phyloP scores from a whole-genome alignment of 2,113 vertebrate genomes.

The Cyphomyrus plagiostoma region DNA sequence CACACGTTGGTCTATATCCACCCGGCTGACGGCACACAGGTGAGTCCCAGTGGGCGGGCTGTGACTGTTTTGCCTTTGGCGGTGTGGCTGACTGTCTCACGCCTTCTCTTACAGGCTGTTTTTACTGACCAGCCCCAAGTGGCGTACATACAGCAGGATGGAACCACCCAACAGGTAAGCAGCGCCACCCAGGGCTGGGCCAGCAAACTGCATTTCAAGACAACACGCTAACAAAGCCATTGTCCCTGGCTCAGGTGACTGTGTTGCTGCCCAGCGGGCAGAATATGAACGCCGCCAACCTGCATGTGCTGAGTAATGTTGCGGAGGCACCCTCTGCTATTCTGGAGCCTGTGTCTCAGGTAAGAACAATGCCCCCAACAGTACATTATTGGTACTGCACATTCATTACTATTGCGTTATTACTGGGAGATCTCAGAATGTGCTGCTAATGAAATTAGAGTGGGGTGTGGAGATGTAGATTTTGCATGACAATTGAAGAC shows the following conservation, averaged over 20 bases:
- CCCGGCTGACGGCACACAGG: conserved; percentile 87
- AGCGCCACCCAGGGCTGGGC: not conserved
- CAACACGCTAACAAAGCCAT: not conserved
- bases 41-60: conserved; percentile 31
- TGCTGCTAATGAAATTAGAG: not conserved
- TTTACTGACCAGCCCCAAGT: conserved; percentile 95
- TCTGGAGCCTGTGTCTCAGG: conserved; percentile 73
- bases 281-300: conserved; percentile 74
- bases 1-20: conserved; percentile 97
- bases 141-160: conserved; percentile 93
- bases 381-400: not conserved
- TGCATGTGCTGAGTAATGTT: conserved; percentile 76
- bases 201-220: not conserved
- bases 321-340: conserved; percentile 70
- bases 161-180: conserved; percentile 85
- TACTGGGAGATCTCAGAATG: not conserved
- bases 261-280: conserved; percentile 73
- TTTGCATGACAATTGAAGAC: too few species aligned
- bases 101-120: conserved; percentile 64
- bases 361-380: conserved; percentile 35
- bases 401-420: not conserved
- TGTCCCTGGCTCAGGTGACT: conserved; percentile 54
- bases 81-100: not conserved
- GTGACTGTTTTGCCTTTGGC: not conserved
- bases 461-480: not conserved